Evolutionary conservation across 2,113 vertebrate genomes (phyloP).

Genomic region (Gallinago undulata): DNA sequence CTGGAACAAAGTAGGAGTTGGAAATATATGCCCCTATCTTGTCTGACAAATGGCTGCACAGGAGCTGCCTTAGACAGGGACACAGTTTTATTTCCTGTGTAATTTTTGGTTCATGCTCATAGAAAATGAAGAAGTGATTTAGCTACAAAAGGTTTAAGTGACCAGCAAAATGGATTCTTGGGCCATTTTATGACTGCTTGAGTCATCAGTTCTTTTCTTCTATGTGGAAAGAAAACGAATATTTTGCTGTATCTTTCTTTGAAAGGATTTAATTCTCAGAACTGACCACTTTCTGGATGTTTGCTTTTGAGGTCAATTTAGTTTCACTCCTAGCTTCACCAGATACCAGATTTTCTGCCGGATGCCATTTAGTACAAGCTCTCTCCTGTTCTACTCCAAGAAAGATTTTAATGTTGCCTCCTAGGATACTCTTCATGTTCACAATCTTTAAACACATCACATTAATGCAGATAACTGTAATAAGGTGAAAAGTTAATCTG

Average conservation of each 20-base stretch:
- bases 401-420: not conserved
- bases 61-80: not conserved
- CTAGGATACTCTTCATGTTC: not conserved
- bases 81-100: not conserved
- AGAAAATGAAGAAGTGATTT: not conserved
- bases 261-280: not conserved
- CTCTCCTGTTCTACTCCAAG: not conserved
- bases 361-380: not conserved
- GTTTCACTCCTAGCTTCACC: not conserved
- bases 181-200: not conserved
- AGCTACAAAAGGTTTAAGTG: not conserved
- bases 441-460: not conserved
- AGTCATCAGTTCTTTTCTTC: not conserved
- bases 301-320: not conserved
- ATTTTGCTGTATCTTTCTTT: not conserved
- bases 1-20: not conserved
- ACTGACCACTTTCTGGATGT: not conserved
- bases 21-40: not conserved
- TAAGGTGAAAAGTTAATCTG: not conserved
- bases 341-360: not conserved
- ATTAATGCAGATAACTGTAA: not conserved
- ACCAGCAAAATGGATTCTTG: not conserved
- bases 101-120: not conserved
- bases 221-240: not conserved
- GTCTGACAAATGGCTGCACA: not conserved